phyloP scores from a whole-genome alignment of 92 coral and sea anemone species.

The Anthopleura xanthogrammica region DNA sequence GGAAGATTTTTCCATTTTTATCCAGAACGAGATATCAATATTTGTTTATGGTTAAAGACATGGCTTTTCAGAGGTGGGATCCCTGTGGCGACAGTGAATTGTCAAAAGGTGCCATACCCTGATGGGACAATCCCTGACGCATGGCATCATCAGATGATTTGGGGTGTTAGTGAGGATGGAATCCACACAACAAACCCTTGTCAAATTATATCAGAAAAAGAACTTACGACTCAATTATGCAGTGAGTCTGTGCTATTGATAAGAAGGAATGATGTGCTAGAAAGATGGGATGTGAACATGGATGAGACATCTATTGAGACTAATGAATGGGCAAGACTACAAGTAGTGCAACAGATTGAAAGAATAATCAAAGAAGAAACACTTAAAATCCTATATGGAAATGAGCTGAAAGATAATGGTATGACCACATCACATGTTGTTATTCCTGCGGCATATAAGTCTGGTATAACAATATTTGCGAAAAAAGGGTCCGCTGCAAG shows the following conservation, averaged over 20 bases:
- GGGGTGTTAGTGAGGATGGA: slow-evolving; percentile 67
- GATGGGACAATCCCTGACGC: slow-evolving; percentile 79
- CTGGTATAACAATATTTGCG: slow-evolving; percentile 73
- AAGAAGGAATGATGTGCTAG: slow-evolving; percentile 53
- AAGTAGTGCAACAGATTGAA: slow-evolving; percentile 65
- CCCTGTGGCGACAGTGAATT: slow-evolving; percentile 66
- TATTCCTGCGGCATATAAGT: slow-evolving; percentile 74
- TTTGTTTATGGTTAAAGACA: slow-evolving; percentile 58
- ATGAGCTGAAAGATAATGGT: slow-evolving; percentile 58
- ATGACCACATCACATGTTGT: slow-evolving; percentile 50
- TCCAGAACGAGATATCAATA: slow-evolving; percentile 59
- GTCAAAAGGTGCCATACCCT: slow-evolving; percentile 48
- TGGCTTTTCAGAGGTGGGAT: slow-evolving; percentile 65
- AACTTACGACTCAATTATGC: slow-evolving; percentile 47
- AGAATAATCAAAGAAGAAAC: slow-evolving; percentile 63
- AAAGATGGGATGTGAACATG: slow-evolving; percentile 55
- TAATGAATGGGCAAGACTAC: slow-evolving; percentile 51
- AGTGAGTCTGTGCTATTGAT: slow-evolving; percentile 76
- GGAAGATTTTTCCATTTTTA: slow-evolving; percentile 68
- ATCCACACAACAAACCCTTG: slow-evolving; percentile 61
- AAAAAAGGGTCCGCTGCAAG: slow-evolving; percentile 49
- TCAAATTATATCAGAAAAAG: slow-evolving; percentile 41
- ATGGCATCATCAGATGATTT: slow-evolving; percentile 85
- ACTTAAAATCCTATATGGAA: slow-evolving; percentile 57
- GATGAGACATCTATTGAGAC: slow-evolving; percentile 35